These are phyloP conservation scores for Selenia dentaria DNA, from an alignment of 2,888 invertebrate species.

Conservation along the genomic window DNA sequence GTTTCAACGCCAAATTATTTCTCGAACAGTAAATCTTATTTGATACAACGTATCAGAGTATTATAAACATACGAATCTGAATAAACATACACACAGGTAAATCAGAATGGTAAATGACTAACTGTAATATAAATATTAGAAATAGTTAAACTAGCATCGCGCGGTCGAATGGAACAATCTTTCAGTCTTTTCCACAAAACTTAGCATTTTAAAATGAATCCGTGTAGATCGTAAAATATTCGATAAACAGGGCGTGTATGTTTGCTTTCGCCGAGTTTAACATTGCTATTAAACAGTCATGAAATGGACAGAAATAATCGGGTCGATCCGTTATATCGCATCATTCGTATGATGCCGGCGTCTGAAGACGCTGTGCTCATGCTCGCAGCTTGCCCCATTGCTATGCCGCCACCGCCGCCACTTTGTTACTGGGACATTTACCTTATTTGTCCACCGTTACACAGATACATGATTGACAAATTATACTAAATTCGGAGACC, in stretches of 20 bases:
- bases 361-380: constrained; percentile 56
- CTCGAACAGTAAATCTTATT: constrained; percentile 74
- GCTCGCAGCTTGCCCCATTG: constrained; percentile 56
- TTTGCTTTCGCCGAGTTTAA: constrained; percentile 82
- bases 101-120: constrained; percentile 82
- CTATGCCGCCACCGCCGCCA: constrained; percentile 63
- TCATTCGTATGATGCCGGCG: constrained; percentile 79
- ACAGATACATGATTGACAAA: constrained; percentile 49
- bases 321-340: constrained; percentile 81
- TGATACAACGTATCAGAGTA: constrained; percentile 75
- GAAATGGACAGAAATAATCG: constrained; percentile 84
- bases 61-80: constrained; percentile 78
- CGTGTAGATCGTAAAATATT: constrained; percentile 82
- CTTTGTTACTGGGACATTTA: constrained; percentile 67
- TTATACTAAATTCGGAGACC: constrained; percentile 38
- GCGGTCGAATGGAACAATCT: constrained; percentile 74
- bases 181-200: constrained; percentile 75
- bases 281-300: constrained; percentile 84
- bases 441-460: constrained; percentile 58
- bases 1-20: constrained; percentile 71
- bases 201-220: constrained; percentile 81
- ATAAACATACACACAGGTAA: constrained; percentile 79
- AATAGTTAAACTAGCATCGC: constrained; percentile 71
- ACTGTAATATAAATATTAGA: constrained; percentile 81
- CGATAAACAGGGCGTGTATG: constrained; percentile 81